Evolutionary conservation across 2,888 invertebrate species (phyloP), one percentile per base, ranked within the genome.

Genomic region (Volucella inanis): DNA sequence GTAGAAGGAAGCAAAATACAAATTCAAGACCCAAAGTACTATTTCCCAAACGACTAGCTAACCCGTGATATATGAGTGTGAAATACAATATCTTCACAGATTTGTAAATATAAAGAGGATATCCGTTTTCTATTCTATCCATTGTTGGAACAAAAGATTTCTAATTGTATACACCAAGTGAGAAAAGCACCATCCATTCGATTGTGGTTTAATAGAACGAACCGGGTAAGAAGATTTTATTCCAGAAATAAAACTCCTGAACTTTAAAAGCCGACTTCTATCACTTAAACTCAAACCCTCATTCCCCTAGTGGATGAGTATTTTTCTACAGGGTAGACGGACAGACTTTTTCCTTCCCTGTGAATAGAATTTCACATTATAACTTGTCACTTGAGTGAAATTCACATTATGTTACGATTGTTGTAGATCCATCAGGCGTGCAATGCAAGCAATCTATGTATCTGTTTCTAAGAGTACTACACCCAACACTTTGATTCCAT

Each of bases 311-410:
- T 57, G 38, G 12, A 47, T 70, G 47, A 31, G 39, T 12, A 8
- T 15, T n/a, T 45, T 11, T 14, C 15, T 15, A 8, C 15, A 14
- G n/a, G n/a, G 8, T n/a, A 8, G 3, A 14, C 8, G n/a, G 8
- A 14, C 3, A 49, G 0, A 8, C n/a, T 41, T 1, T 6, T 6
- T 14, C 0, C 11, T 1, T 18, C 4, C n/a, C 65, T 11, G 8
- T 18, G 41, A 38, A 15, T 14, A 39, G 54, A 62, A 62, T 62
- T 14, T 22, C 39, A 65, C 22, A 59, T 61, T 57, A 71, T 59
- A 76, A 61, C 41, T 49, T 79, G 79, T 79, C 84, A 85, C 71
- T 71, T 43, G 45, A 80, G 80, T 80, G 84, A 85, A 80, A 76
- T 57, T 71, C 57, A 75, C 64, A 76, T 59, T 39, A 50, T 52